phyloP scores from a whole-genome alignment of 2,888 invertebrate genomes.

The Coelinius sp. region DNA sequence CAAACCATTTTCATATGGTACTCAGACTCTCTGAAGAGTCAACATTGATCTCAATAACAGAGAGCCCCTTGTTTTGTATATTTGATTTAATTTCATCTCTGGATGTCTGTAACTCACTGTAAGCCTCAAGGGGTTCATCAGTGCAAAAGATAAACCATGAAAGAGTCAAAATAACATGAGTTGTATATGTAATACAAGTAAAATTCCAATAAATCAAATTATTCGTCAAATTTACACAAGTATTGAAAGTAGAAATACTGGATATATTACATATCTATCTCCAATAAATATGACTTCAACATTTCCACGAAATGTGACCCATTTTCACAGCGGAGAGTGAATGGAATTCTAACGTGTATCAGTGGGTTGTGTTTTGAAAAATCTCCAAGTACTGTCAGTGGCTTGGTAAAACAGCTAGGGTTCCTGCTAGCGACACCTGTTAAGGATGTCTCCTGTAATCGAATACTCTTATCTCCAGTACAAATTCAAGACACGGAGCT shows the following conservation, averaged over 20 bases:
- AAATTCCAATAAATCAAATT: neutral
- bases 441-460: slow-evolving; percentile 44
- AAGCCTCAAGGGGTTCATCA: neutral
- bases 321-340: neutral
- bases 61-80: slow-evolving; percentile 18
- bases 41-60: slow-evolving; percentile 19
- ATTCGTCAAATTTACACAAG: neutral
- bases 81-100: neutral
- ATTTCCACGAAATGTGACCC: neutral
- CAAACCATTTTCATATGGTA: neutral
- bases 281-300: neutral
- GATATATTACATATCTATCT: neutral
- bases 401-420: slow-evolving; percentile 18
- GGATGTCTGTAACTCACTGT: slow-evolving; percentile 17
- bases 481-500: slow-evolving; percentile 11
- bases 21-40: neutral
- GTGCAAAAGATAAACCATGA: neutral
- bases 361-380: neutral
- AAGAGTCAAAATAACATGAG: neutral
- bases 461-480: slow-evolving; percentile 44
- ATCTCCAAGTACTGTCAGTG: slow-evolving; percentile 32
- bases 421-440: slow-evolving; percentile 40
- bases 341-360: neutral
- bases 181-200: neutral
- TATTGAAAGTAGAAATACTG: neutral